These are phyloP conservation scores for Lepus townsendii DNA, from an alignment of 2,797 vertebrate species.

Conservation along the genomic window DNA sequence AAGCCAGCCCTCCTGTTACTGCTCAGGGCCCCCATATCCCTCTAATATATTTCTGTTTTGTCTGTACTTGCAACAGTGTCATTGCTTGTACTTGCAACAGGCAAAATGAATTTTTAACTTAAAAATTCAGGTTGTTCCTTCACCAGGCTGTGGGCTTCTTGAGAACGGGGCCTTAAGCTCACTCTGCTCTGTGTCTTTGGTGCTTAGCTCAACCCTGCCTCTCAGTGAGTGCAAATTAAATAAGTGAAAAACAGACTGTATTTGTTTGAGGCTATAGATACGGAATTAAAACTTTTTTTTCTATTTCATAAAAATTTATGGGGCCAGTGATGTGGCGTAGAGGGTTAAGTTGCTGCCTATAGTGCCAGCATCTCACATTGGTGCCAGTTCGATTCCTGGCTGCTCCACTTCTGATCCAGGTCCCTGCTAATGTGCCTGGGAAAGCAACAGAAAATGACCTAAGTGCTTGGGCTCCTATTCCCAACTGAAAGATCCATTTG, in stretches of 20 bases:
- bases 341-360: too few relatives aligned
- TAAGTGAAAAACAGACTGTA: conserved; percentile 20
- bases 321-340: too few relatives aligned
- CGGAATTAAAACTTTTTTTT: too few relatives aligned
- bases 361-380: too few relatives aligned
- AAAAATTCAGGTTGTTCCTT: conserved; percentile 9
- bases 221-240: background rate
- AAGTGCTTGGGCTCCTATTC: too few relatives aligned
- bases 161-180: background rate
- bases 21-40: background rate
- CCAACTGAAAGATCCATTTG: too few relatives aligned
- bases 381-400: too few relatives aligned
- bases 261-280: background rate
- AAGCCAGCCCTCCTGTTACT: background rate
- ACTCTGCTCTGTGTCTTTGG: background rate
- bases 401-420: too few relatives aligned
- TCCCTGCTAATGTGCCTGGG: too few relatives aligned
- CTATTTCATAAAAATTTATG: too few relatives aligned
- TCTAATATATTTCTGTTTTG: conserved; percentile 44
- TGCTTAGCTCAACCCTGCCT: background rate
- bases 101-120: conserved; percentile 43
- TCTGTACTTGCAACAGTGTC: conserved; percentile 11
- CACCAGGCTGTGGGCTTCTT: background rate
- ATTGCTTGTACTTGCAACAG: conserved; percentile 13
- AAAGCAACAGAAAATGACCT: too few relatives aligned